Evolutionary conservation across 2,797 vertebrate species (phyloP), one percentile per base, ranked within the genome.

Genomic region (Novumbra hubbsi): DNA sequence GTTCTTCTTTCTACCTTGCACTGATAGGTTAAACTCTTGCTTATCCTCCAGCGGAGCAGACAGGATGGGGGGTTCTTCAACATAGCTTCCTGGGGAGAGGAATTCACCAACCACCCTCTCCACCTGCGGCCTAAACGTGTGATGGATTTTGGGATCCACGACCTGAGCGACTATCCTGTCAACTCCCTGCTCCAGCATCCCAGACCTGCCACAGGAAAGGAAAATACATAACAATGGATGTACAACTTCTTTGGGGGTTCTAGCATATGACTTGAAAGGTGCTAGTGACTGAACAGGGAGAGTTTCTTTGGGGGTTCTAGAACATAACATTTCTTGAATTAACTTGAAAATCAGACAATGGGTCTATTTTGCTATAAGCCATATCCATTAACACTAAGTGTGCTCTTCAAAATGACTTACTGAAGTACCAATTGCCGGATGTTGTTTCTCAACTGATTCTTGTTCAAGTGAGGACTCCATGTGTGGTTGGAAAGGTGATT

Each of bases 131-230:
- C 97, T 94, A 88, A 99, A 99, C 1, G 94, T 97, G 76, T 98
- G 97, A 85, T 99, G 98, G 90, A 99, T 93, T 90, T 99, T 99
- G 83, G 98, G 98, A 87, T 99, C 98, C 71, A 99, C 98, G 81
- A 98, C 97, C 91, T 99, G 98, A 84, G 97, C 96, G 84, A 99
- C 98, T 28, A 99, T 99, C 87, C 98, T 92, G 89, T 99, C 98
- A 77, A 99, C 98, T 71, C 98, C 98, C 80, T 98, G 97, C 88
- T 99, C 98, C 89, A 99, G 88, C 97, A 99, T 98, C 84, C 98
- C 98, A 68, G 98, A 99, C 84, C 98, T 99, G 86, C 73, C 90
- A 88, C 41, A 78, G 57, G 50, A 3, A 32, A 57, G 69, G 17
- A 65, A 3, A 5, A 4, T 9, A 34, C 62, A 75, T 60, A 27